Percentiles rank a stretch among this genome's conserved stretches.
Conservation (phyloP, 2,797 vertebrate species). For the Todus mexicanus region DNA sequence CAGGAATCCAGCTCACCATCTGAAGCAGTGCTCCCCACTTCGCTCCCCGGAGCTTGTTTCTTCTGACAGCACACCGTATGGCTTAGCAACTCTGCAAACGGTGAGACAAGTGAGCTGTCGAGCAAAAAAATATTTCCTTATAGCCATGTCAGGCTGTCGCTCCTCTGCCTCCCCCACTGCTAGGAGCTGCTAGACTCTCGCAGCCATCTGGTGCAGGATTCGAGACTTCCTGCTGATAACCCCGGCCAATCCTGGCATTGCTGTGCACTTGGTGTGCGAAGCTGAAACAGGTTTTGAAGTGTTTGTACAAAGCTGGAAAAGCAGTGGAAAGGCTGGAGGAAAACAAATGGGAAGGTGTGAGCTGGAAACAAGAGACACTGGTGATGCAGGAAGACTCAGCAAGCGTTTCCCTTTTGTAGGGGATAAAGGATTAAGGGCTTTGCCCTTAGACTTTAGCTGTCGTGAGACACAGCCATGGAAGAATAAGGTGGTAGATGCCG, state of each 20-base stretch:
- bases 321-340: neutral
- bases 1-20: neutral
- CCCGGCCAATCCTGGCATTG: neutral
- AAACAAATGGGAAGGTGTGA: slow-evolving; percentile 3
- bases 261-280: neutral
- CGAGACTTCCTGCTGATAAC: neutral
- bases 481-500: neutral
- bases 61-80: neutral
- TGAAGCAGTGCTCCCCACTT: neutral
- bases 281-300: neutral
- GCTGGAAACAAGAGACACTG: neutral
- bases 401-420: neutral
- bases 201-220: slow-evolving; percentile 37
- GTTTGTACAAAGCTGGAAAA: slow-evolving; percentile 18
- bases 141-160: neutral
- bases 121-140: slow-evolving; percentile 10
- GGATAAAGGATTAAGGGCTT: neutral
- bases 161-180: slow-evolving; percentile 17
- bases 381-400: neutral
- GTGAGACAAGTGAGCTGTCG: neutral
- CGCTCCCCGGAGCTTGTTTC: neutral
- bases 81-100: neutral
- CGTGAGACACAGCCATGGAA: neutral
- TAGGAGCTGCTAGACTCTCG: slow-evolving; percentile 32
- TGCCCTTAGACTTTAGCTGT: neutral